Conservation (phyloP, 30 jellyfish, hydroid and myxozoan genomes). For the Cassiopea xamachana region DNA sequence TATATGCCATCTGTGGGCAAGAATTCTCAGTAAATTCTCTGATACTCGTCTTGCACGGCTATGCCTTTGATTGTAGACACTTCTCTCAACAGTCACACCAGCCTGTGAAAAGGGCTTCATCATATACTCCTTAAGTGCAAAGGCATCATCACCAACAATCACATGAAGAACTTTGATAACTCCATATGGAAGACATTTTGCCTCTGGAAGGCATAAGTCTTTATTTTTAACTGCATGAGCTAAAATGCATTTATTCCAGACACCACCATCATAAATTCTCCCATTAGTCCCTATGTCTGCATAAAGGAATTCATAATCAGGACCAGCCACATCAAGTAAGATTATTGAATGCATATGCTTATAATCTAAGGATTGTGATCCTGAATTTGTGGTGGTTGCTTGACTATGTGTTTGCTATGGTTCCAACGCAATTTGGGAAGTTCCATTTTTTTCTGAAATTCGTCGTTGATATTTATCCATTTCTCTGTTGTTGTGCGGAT, state of each 20-base stretch:
- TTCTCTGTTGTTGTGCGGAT: conserved; percentile 62
- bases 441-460: conserved; percentile 33
- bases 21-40: conserved; percentile 66
- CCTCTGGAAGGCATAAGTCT: conserved; percentile 17
- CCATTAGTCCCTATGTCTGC: conserved; percentile 43
- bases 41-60: conserved; percentile 70
- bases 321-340: conserved; percentile 29
- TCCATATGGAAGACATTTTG: conserved; percentile 22
- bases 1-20: conserved; percentile 42
- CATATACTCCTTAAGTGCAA: conserved; percentile 53
- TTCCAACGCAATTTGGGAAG: conserved; percentile 36
- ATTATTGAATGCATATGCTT: conserved; percentile 12
- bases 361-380: conserved; percentile 10
- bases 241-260: conserved; percentile 43
- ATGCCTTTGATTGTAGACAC: conserved; percentile 63
- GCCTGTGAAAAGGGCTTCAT: conserved; percentile 79
- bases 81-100: conserved; percentile 61
- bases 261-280: conserved; percentile 55
- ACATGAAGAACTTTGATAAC: conserved; percentile 59
- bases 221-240: background rate
- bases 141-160: conserved; percentile 80
- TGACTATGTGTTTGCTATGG: conserved; percentile 27
- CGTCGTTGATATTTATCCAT: conserved; percentile 17
- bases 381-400: conserved; percentile 51
- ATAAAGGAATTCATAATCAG: conserved; percentile 35